Percentiles rank a stretch among this genome's conserved stretches.
phyloP scores from a whole-genome alignment of 2,797 vertebrate species.

The Sternarchorhynchus goeldii region DNA sequence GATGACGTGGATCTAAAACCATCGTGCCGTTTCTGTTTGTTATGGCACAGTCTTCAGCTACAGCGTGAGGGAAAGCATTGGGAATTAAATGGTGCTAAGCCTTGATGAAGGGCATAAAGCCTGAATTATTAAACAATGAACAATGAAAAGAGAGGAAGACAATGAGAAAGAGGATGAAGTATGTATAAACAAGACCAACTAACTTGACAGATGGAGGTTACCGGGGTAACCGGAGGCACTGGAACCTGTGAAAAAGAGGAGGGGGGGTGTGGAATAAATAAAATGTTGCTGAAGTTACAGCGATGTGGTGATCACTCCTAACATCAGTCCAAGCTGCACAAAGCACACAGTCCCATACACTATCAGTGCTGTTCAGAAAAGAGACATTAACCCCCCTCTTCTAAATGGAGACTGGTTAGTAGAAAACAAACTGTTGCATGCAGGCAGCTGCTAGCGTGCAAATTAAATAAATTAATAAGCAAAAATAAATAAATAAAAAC shows the following conservation, averaged over 20 bases:
- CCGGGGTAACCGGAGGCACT: constrained; percentile 90
- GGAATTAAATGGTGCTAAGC: constrained; percentile 80
- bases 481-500: constrained; percentile 27
- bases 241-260: constrained; percentile 95
- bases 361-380: constrained; percentile 10
- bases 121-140: constrained; percentile 74
- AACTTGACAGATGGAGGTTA: constrained; percentile 99
- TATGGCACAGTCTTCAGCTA: constrained; percentile 69
- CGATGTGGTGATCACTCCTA: constrained; percentile 77
- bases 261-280: constrained; percentile 74
- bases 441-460: constrained; percentile 62
- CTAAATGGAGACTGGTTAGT: constrained; percentile 66
- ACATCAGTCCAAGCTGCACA: constrained; percentile 39
- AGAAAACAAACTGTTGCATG: constrained; percentile 62
- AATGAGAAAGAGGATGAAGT: constrained; percentile 81
- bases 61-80: constrained; percentile 81
- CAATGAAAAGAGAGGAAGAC: constrained; percentile 74
- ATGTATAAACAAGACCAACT: constrained; percentile 92
- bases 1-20: constrained; percentile 77
- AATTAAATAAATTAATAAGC: constrained; percentile 5
- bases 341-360: constrained; percentile 30
- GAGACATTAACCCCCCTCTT: constrained; percentile 31
- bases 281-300: constrained; percentile 70
- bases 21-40: not conserved
- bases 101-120: constrained; percentile 63